phyloP scores from a whole-genome alignment of 2,888 invertebrate genomes.

The Clostera curtula region DNA sequence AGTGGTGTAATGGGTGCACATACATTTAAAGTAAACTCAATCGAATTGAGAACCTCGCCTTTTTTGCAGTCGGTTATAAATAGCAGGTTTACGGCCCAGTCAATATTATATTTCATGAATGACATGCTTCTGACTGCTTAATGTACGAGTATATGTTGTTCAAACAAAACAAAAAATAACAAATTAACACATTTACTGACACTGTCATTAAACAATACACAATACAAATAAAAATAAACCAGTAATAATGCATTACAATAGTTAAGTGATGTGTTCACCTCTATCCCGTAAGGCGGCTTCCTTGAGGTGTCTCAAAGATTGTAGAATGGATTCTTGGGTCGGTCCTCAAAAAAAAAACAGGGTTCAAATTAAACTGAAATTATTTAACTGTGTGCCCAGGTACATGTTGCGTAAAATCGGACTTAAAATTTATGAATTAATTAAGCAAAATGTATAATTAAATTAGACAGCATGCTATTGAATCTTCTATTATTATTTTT shows the following conservation, averaged over 20 bases:
- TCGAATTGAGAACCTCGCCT: too few relatives aligned
- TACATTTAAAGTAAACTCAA: too few relatives aligned
- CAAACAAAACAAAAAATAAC: too few relatives aligned
- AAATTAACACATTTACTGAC: too few relatives aligned
- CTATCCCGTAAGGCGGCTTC: slow-evolving; percentile 51
- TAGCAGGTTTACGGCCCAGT: too few relatives aligned
- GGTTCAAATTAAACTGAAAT: slow-evolving; percentile 36
- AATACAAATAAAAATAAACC: slow-evolving; percentile 22
- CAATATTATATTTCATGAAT: too few relatives aligned
- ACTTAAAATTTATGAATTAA: slow-evolving; percentile 15
- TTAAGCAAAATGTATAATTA: slow-evolving; percentile 11
- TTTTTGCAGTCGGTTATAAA: too few relatives aligned
- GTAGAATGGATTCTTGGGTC: slow-evolving; percentile 55
- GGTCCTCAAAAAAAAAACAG: slow-evolving; percentile 50
- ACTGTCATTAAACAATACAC: slow-evolving; percentile 11
- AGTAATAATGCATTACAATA: slow-evolving; percentile 31
- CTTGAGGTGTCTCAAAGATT: slow-evolving; percentile 54
- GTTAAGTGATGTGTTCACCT: slow-evolving; percentile 43
- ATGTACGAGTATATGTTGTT: too few relatives aligned
- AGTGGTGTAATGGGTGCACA: too few relatives aligned
- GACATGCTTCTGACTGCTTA: too few relatives aligned
- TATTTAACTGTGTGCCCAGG: slow-evolving; percentile 22
- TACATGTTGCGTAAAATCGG: slow-evolving; percentile 21
- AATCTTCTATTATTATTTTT: slow-evolving; percentile 10
- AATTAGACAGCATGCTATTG: slow-evolving; percentile 20